Evolutionary conservation across 2,888 invertebrate species (phyloP).

Genomic region (Tetanocera ferruginea): DNA sequence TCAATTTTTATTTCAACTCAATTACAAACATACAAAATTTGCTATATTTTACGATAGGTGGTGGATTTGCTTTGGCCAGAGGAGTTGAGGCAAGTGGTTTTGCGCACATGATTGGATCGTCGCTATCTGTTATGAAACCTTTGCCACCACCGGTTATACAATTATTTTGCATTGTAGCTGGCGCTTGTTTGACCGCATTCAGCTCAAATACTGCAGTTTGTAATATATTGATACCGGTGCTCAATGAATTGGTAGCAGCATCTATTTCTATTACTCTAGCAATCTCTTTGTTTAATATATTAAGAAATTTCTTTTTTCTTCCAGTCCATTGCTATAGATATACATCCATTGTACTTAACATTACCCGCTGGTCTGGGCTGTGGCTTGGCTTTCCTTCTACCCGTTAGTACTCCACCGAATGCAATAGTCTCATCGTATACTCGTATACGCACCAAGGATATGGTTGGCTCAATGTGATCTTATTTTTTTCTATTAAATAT

Average conservation of each 20-base stretch:
- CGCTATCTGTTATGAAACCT: constrained; percentile 76
- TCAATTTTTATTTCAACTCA: constrained; percentile 42
- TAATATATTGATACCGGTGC: constrained; percentile 84
- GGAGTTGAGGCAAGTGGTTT: constrained; percentile 85
- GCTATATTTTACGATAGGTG: constrained; percentile 71
- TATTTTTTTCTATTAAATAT: background rate
- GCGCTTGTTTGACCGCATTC: constrained; percentile 79
- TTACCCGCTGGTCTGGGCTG: constrained; percentile 86
- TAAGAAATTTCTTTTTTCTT: background rate
- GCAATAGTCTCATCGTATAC: constrained; percentile 88
- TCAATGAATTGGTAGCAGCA: constrained; percentile 76
- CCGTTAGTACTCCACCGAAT: constrained; percentile 94
- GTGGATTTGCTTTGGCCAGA: constrained; percentile 90
- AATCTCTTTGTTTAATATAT: background rate
- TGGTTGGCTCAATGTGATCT: constrained; percentile 71
- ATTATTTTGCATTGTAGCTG: constrained; percentile 77
- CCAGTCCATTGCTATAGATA: constrained; percentile 77
- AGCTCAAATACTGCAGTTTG: constrained; percentile 90
- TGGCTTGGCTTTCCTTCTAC: constrained; percentile 91
- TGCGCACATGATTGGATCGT: constrained; percentile 79
- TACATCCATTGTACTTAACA: constrained; percentile 90
- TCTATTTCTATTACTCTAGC: background rate
- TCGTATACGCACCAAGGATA: constrained; percentile 80
- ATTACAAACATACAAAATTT: background rate
- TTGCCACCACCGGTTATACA: constrained; percentile 74